phyloP scores from a whole-genome alignment of 2,888 invertebrate genomes.

The Yponomeuta cagnagella region DNA sequence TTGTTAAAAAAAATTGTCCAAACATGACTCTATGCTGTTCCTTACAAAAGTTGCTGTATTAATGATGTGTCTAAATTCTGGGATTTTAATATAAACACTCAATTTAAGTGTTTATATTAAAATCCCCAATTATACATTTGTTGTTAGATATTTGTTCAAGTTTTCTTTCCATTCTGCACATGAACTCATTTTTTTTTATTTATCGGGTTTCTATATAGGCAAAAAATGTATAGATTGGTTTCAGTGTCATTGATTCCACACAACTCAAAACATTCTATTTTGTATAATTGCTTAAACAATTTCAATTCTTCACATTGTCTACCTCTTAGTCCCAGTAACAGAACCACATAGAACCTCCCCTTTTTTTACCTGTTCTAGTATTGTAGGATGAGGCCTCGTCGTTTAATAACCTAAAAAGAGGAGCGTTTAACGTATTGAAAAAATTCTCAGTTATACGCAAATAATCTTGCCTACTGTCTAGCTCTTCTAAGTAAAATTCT shows the following conservation, averaged over 20 bases:
- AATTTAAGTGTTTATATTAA: not conserved
- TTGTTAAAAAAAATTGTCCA: not conserved
- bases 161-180: not conserved
- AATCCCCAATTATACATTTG: slow-evolving; percentile 5
- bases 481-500: not conserved
- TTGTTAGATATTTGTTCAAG: not conserved
- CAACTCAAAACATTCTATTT: not conserved
- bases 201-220: not conserved
- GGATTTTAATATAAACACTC: not conserved
- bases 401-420: not conserved
- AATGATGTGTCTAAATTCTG: not conserved
- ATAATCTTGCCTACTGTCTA: not conserved
- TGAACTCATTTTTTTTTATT: not conserved
- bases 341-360: not conserved
- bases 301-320: not conserved
- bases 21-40: not conserved
- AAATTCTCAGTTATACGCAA: not conserved
- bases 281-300: not conserved
- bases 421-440: not conserved
- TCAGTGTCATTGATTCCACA: not conserved
- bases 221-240: not conserved
- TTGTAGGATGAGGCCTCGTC: not conserved
- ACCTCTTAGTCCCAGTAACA: not conserved
- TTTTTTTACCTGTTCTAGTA: not conserved
- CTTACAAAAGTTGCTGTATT: not conserved